These are phyloP conservation scores for Platynereis dumerilii DNA, from an alignment of 2,888 invertebrate species.

Conservation along the genomic window DNA sequence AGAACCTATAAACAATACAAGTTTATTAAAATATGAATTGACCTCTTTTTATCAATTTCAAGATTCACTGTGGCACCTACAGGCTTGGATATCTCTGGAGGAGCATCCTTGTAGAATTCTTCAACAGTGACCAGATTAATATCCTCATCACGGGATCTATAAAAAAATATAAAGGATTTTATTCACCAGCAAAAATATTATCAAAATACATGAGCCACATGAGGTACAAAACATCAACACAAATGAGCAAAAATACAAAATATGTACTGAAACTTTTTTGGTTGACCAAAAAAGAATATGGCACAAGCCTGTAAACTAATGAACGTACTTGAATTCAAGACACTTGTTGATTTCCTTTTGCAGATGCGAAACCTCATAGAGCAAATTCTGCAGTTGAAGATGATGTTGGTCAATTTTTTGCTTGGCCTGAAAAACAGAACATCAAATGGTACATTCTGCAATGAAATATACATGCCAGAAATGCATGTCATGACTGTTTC, in stretches of 20 bases:
- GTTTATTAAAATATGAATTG: not conserved
- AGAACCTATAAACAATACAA: not conserved
- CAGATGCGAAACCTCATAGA: slow-evolving; percentile 92
- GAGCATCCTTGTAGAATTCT: slow-evolving; percentile 83
- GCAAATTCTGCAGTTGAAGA: slow-evolving; percentile 86
- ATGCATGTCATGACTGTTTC: too few species aligned
- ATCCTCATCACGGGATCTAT: slow-evolving; percentile 88
- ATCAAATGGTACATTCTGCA: not conserved
- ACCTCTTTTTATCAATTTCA: too few species aligned
- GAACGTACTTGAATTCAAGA: slow-evolving; percentile 84
- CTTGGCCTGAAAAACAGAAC: slow-evolving; percentile 70
- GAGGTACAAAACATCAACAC: too few species aligned
- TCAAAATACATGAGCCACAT: too few species aligned
- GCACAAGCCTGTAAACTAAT: too few species aligned
- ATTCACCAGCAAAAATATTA: not conserved
- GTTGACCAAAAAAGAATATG: too few species aligned
- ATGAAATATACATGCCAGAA: too few species aligned
- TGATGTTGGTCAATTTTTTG: slow-evolving; percentile 88
- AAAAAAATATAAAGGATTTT: slow-evolving; percentile 25
- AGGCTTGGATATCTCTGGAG: slow-evolving; percentile 72
- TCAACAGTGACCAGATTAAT: slow-evolving; percentile 85
- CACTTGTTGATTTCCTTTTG: slow-evolving; percentile 95
- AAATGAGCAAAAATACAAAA: too few species aligned
- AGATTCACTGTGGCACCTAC: slow-evolving; percentile 65
- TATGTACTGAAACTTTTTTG: too few species aligned